phyloP scores from a whole-genome alignment of 2,888 invertebrate species.

The Scaptodrosophila latifasciaeformis region DNA sequence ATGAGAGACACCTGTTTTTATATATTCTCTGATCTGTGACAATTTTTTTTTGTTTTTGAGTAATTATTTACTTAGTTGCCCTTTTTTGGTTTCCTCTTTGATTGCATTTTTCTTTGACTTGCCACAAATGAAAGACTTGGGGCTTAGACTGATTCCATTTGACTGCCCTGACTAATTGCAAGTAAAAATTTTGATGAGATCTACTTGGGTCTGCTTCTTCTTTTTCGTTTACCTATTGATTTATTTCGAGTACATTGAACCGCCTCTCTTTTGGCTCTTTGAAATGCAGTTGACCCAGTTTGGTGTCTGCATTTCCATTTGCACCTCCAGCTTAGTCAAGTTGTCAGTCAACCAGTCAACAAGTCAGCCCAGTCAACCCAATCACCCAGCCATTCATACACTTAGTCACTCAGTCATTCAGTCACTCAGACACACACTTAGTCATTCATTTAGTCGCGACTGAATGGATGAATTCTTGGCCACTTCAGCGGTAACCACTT shows the following conservation, averaged over 20 bases:
- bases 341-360: neutral
- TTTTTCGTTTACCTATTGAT: conserved; percentile 5
- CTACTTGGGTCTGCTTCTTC: neutral
- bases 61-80: conserved; percentile 2
- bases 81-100: too few relatives aligned
- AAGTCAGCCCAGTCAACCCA: neutral
- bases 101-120: too few relatives aligned
- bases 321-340: neutral
- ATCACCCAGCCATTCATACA: too few relatives aligned
- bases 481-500: too few relatives aligned
- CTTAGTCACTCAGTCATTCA: too few relatives aligned
- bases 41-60: neutral
- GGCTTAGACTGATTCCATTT: too few relatives aligned
- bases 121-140: neutral
- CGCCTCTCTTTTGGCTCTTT: neutral
- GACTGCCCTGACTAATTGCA: too few relatives aligned
- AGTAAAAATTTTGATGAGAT: too few relatives aligned
- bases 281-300: conserved; percentile 5
- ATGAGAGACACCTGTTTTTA: neutral
- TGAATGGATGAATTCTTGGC: too few relatives aligned
- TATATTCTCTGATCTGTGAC: neutral
- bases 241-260: conserved; percentile 15
- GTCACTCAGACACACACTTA: too few relatives aligned
- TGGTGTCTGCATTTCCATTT: conserved; percentile 8
- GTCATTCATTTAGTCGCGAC: too few relatives aligned